Base-by-base conservation (phyloP, 2,113 vertebrate species). In the Stegostoma tigrinum region DNA sequence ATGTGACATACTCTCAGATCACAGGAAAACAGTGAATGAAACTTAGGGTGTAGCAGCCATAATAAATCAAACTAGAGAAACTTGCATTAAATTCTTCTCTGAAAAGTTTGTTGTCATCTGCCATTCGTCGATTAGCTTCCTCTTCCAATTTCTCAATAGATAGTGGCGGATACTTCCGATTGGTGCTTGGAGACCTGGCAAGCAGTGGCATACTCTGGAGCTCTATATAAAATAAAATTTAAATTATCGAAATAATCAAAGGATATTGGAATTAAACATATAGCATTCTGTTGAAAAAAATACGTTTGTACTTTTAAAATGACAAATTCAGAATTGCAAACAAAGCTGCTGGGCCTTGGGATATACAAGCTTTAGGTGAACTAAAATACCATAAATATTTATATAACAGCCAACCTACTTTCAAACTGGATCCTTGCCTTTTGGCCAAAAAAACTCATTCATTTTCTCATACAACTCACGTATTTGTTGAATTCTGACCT, bases 51-150 rank as follows among this genome's bases (percentile, higher is more conserved):
- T 45, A 72, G 42, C 17, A 95, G 27, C 66, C 68, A 68, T 30
- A 94, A 15, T 38, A 27, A 85, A 52, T 67, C 1, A 85, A 95
- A 72, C 80, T 42, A 86, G 23, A 95, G 68, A 93, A 95, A 42
- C 97, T 52, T 98, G 99, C 99, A 2, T 99, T 99, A 97, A 99
- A 99, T 97, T 99, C 99, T 96, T 99, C 99, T 95, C 99, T 97
- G 97, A 99, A 99, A 96, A 99, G 98, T 96, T 99, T 99, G 97
- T 99, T 99, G 98, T 99, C 99, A 38, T 99, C 99, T 0, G 99
- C 99, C 98, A 99, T 99, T 96, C 99, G 98, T 24, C 99, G 98
- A 96, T 99, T 99, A 97, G 99, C 99, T 97, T 99, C 99, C 97
- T 99, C 99, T 97, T 99, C 99, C 78, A 99, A 98, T 96, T 99